A percentile compares a stretch with the other conserved stretches of the same genome.
Conservation (phyloP, 2,888 invertebrate species). For the Rotaria magnacalcarata region DNA sequence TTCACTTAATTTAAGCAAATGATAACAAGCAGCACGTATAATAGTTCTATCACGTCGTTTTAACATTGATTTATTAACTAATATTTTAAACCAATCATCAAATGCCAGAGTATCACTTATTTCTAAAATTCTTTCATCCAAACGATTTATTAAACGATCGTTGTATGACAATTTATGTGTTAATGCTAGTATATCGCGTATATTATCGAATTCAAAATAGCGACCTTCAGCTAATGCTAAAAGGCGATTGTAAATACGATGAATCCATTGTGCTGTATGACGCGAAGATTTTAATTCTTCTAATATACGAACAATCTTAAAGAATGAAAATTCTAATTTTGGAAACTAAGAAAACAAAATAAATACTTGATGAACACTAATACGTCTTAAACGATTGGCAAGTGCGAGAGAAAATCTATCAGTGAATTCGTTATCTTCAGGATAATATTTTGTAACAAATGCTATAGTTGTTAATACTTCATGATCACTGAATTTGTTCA, state of each 20-base stretch:
- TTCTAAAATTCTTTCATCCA: constrained; percentile 35
- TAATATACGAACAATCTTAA: constrained; percentile 27
- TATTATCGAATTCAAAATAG: constrained; percentile 29
- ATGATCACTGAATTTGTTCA: background rate
- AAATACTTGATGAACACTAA: constrained; percentile 20
- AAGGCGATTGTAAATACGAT: constrained; percentile 26
- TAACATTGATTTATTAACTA: constrained; percentile 35
- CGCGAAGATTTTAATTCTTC: constrained; percentile 5
- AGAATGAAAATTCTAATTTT: background rate
- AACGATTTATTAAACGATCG: constrained; percentile 34
- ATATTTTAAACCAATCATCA: constrained; percentile 34
- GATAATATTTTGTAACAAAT: constrained; percentile 13
- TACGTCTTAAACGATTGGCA: background rate
- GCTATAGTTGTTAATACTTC: background rate
- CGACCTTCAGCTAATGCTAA: constrained; percentile 34
- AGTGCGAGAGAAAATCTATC: background rate
- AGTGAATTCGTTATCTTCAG: constrained; percentile 34
- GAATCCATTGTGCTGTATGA: constrained; percentile 27
- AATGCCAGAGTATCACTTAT: background rate
- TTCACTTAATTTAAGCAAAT: constrained; percentile 27
- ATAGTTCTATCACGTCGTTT: constrained; percentile 30
- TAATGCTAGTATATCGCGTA: constrained; percentile 25
- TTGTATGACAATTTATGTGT: constrained; percentile 28
- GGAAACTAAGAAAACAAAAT: background rate
- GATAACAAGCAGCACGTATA: constrained; percentile 28